phyloP scores from a whole-genome alignment of 2,888 invertebrate species.

The Tuta absoluta region DNA sequence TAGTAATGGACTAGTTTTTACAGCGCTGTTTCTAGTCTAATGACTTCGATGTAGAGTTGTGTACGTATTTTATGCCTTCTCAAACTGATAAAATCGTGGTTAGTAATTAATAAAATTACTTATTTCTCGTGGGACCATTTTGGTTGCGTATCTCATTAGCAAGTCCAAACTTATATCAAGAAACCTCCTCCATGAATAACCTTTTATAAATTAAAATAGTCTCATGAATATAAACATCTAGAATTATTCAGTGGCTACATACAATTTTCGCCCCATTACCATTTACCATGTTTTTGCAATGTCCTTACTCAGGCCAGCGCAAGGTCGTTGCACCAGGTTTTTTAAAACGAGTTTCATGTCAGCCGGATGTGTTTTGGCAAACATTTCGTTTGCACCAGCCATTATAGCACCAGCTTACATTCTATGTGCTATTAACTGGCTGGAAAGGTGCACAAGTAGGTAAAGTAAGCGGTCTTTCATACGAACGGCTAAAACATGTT shows the following conservation, averaged over 20 bases:
- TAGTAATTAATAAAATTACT: neutral
- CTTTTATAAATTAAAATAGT: neutral
- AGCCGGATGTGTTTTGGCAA: slow-evolving; percentile 41
- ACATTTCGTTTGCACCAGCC: slow-evolving; percentile 34
- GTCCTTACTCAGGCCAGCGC: slow-evolving; percentile 35
- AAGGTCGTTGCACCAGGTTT: slow-evolving; percentile 43
- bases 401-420: slow-evolving; percentile 17
- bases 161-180: neutral
- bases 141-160: neutral
- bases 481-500: neutral
- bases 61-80: slow-evolving; percentile 24
- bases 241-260: neutral
- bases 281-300: slow-evolving; percentile 21
- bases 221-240: neutral
- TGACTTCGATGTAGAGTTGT: slow-evolving; percentile 23
- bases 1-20: slow-evolving; percentile 9
- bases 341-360: slow-evolving; percentile 38
- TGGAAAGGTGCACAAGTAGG: neutral
- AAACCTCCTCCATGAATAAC: neutral
- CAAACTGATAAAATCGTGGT: neutral
- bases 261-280: neutral
- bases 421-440: neutral
- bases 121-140: slow-evolving; percentile 2
- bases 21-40: neutral
- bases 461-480: neutral